Evolutionary conservation across 1,140 invertebrate species (phyloP).

Genomic region (Pseudomyrmex cubaensis): DNA sequence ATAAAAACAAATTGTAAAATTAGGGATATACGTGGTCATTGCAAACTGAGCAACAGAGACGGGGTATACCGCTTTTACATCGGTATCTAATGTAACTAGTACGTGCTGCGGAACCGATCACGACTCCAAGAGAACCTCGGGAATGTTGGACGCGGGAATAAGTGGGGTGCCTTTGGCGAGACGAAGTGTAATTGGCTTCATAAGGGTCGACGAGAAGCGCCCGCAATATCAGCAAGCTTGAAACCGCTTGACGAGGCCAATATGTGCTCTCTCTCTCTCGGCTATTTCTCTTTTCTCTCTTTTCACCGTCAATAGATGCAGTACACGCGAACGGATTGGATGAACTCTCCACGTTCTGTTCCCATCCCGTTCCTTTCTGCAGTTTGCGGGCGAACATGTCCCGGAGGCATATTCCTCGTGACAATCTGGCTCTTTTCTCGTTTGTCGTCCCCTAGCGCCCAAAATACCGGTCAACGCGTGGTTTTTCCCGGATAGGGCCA

Average conservation of each 20-base stretch:
- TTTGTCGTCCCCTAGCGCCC: constrained; percentile 13
- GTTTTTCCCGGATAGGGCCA: constrained; percentile 72
- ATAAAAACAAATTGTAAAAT: constrained; percentile 30
- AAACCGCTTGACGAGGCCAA: constrained; percentile 79
- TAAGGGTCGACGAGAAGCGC: constrained; percentile 79
- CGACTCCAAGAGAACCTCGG: constrained; percentile 60
- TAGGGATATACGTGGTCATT: constrained; percentile 22
- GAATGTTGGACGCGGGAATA: constrained; percentile 59
- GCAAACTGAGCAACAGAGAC: constrained; percentile 26
- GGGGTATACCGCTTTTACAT: constrained; percentile 61
- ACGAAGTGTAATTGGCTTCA: constrained; percentile 80
- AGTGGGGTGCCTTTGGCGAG: constrained; percentile 78
- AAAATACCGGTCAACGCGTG: constrained; percentile 74
- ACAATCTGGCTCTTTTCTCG: constrained; percentile 18
- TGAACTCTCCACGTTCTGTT: constrained; percentile 35
- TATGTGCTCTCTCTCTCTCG: constrained; percentile 59
- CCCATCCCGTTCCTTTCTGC: constrained; percentile 63
- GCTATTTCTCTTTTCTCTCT: constrained; percentile 49
- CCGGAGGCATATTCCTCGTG: constrained; percentile 60
- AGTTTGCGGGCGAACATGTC: constrained; percentile 68
- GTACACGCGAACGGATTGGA: constrained; percentile 57
- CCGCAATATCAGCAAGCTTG: constrained; percentile 76
- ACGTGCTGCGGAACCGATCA: constrained; percentile 67
- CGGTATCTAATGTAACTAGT: constrained; percentile 70
- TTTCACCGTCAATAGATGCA: constrained; percentile 26